Evolutionary conservation across 2,113 vertebrate genomes (phyloP).

Genomic region (Sinocyclocheilus rhinocerous): DNA sequence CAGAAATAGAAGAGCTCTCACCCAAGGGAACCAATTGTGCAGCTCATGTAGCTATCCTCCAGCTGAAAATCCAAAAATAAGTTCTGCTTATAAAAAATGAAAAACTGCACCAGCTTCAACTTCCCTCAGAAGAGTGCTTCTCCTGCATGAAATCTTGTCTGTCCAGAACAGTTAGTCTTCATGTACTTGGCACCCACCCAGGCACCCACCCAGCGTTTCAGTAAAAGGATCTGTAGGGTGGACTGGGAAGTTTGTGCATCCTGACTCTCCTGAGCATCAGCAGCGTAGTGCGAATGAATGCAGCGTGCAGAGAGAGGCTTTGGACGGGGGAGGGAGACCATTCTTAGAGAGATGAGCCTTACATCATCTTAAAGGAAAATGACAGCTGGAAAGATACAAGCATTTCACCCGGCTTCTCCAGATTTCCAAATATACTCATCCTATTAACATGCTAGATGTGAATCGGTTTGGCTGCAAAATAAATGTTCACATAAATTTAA

Average conservation of each 20-base stretch:
- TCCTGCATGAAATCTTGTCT: background rate
- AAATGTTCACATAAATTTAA: background rate
- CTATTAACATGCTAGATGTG: background rate
- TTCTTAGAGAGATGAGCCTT: constrained; percentile 86
- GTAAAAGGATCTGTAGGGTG: background rate
- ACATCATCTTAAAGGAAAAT: constrained; percentile 98
- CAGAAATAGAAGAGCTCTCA: constrained; percentile 26
- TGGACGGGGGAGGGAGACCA: constrained; percentile 70
- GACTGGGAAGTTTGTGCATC: constrained; percentile 37
- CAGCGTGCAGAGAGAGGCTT: constrained; percentile 71
- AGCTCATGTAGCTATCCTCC: constrained; percentile 12
- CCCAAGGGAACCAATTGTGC: background rate
- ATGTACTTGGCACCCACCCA: background rate
- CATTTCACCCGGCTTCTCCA: constrained; percentile 9
- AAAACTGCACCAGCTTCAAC: constrained; percentile 14
- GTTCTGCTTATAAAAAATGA: background rate
- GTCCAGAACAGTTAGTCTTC: background rate
- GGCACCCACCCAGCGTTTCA: constrained; percentile 14
- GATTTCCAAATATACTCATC: background rate
- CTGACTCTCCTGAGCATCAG: constrained; percentile 39
- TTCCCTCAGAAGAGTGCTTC: constrained; percentile 23
- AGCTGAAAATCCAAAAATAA: background rate
- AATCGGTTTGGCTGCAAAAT: background rate
- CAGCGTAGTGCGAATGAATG: constrained; percentile 40
- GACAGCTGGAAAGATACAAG: constrained; percentile 68